Conservation (phyloP, 2,797 vertebrate species). For the Threskiornis aethiopicus region DNA sequence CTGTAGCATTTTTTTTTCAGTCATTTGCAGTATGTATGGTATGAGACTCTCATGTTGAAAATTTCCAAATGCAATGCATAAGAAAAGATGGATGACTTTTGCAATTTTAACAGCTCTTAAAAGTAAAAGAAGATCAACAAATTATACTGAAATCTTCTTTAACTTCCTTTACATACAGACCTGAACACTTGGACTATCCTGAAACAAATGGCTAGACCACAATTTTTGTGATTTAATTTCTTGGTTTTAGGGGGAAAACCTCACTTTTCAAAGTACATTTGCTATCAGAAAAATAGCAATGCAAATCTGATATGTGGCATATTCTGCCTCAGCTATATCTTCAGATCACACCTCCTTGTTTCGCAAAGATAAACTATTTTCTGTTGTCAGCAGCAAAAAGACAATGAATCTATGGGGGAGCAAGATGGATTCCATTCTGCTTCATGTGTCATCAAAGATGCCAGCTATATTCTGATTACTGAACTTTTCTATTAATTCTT, state of each 20-base stretch:
- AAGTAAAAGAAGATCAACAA: not conserved
- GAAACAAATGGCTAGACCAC: not conserved
- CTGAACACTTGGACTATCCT: not conserved
- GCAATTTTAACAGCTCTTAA: not conserved
- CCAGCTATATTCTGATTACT: not conserved
- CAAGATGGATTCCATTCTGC: not conserved
- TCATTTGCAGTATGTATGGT: not conserved
- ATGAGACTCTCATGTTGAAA: not conserved
- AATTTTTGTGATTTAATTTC: not conserved
- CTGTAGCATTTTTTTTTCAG: not conserved
- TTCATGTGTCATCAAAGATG: not conserved
- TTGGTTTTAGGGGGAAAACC: not conserved
- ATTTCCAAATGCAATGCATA: not conserved
- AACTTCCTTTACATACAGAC: not conserved
- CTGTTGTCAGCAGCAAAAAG: not conserved
- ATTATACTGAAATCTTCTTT: not conserved
- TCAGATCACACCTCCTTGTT: not conserved
- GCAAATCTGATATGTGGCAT: not conserved
- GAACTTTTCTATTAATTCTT: not conserved
- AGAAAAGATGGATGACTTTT: not conserved
- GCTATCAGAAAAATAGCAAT: not conserved
- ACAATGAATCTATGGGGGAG: not conserved
- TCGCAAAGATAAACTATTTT: not conserved
- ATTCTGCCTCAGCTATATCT: not conserved
- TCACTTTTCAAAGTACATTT: not conserved